phyloP scores from a whole-genome alignment of 2,113 vertebrate genomes.

The Nannobrachium achirus region DNA sequence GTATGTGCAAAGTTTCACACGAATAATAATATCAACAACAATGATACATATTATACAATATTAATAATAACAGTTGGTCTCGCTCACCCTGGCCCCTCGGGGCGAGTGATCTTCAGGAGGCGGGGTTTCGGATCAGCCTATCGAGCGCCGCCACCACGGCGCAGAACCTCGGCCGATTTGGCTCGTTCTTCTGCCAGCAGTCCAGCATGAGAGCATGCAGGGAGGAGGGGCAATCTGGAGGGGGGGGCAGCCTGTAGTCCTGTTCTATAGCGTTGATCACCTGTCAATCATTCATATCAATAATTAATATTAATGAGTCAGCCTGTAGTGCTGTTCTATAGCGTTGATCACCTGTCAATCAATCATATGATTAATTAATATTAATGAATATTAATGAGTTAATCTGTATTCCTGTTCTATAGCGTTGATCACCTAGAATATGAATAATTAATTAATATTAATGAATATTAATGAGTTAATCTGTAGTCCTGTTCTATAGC shows the following conservation, averaged over 20 bases:
- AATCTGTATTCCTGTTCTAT: too few species aligned
- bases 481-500: too few species aligned
- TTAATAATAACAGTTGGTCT: too few species aligned
- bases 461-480: too few species aligned
- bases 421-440: too few species aligned
- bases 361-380: too few species aligned
- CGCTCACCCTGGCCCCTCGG: slow-evolving; percentile 78
- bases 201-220: slow-evolving; percentile 95
- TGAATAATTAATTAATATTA: too few species aligned
- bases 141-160: slow-evolving; percentile 86
- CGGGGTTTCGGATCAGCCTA: slow-evolving; percentile 88
- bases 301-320: neutral
- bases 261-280: slow-evolving; percentile 98
- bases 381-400: too few species aligned
- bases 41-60: too few species aligned
- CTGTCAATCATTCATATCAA: slow-evolving; percentile 72
- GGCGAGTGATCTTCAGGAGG: slow-evolving; percentile 83
- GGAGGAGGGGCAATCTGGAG: slow-evolving; percentile 91
- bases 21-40: too few species aligned
- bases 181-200: slow-evolving; percentile 95
- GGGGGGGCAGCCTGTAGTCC: slow-evolving; percentile 93
- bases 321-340: neutral
- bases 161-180: slow-evolving; percentile 82
- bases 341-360: neutral
- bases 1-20: too few species aligned